Percentiles rank a stretch among this genome's conserved stretches.
These are phyloP conservation scores for Urocyon cinereoargenteus DNA, from an alignment of 2,797 vertebrate genomes.

Conservation along the genomic window DNA sequence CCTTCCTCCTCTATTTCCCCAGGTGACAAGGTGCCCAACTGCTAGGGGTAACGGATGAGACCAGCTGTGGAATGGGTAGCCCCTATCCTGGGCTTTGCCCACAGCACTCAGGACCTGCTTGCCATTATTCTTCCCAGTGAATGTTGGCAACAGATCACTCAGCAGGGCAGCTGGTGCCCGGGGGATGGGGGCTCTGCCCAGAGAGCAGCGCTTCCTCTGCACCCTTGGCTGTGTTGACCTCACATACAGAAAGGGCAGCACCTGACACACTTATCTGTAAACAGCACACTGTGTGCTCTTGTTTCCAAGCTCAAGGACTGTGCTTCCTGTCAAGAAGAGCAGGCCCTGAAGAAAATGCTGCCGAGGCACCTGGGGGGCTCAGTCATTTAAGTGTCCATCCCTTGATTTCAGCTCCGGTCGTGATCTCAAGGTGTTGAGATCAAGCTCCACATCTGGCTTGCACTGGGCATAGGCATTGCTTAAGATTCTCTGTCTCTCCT, in stretches of 20 bases:
- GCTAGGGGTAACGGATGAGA: not conserved
- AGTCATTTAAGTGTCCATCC: not conserved
- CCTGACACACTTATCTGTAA: not conserved
- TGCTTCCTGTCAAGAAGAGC: not conserved
- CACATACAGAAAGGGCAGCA: not conserved
- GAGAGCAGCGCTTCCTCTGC: not conserved
- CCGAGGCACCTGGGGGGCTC: not conserved
- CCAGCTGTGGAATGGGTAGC: not conserved
- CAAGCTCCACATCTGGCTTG: not conserved
- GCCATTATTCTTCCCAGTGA: not conserved
- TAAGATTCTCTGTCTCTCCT: not conserved
- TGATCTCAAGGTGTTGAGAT: not conserved
- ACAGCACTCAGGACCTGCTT: not conserved
- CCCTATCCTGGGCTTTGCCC: not conserved
- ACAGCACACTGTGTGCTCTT: not conserved
- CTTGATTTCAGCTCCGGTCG: not conserved
- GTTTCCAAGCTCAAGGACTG: not conserved
- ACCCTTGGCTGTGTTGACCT: not conserved
- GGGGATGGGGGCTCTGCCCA: not conserved
- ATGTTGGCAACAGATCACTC: not conserved
- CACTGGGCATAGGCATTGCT: not conserved
- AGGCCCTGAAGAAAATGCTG: not conserved
- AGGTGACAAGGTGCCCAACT: not conserved
- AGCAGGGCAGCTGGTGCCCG: not conserved
- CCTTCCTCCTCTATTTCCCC: not conserved